Evolutionary conservation across 1,140 invertebrate genomes (phyloP).

Genomic region (Archivesica marissinica): DNA sequence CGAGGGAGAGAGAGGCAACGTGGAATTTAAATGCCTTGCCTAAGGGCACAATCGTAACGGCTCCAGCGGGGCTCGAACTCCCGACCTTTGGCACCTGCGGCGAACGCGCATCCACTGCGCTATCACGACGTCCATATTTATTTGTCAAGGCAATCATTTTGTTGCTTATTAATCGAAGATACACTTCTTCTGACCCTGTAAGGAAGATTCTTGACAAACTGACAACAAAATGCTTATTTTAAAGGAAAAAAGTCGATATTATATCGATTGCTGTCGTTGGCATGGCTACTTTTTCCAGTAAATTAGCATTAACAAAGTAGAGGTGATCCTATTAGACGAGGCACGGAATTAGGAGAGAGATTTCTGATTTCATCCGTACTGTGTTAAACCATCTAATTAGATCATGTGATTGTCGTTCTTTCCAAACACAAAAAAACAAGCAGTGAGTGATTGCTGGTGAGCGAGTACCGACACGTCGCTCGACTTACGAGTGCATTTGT

Average conservation of each 20-base stretch:
- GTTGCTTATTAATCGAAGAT: neutral
- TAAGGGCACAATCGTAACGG: no score
- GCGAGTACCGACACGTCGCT: no score
- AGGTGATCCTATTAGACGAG: conserved; percentile 11
- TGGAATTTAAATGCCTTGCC: no score
- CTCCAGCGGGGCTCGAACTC: no score
- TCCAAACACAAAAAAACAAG: no score
- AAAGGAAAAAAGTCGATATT: neutral
- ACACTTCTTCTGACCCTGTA: neutral
- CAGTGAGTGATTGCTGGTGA: no score
- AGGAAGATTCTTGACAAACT: neutral
- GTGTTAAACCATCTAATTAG: conserved; percentile 31
- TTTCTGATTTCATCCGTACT: neutral
- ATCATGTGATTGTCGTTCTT: neutral
- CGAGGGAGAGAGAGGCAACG: no score
- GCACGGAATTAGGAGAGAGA: neutral
- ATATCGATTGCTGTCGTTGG: neutral
- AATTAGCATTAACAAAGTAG: conserved; percentile 18
- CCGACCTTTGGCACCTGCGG: neutral
- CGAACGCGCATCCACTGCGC: neutral
- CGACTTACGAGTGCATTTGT: no score
- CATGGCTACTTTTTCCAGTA: neutral
- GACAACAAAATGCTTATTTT: neutral
- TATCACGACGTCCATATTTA: neutral
- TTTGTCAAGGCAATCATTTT: neutral